These are phyloP conservation scores for Synanceia verrucosa DNA, from an alignment of 2,797 vertebrate species.

Conservation along the genomic window DNA sequence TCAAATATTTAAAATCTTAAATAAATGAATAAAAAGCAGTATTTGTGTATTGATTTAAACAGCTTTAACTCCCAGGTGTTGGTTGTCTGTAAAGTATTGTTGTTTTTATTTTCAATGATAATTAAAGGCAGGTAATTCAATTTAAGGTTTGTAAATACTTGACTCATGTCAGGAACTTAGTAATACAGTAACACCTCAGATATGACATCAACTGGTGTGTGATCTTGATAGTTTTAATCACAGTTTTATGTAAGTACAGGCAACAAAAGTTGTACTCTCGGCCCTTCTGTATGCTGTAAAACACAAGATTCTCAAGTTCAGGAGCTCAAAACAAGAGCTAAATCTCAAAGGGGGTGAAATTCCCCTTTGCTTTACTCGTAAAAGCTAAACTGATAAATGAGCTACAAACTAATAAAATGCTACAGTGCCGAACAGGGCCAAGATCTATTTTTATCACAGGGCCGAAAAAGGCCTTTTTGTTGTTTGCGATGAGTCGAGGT, in stretches of 20 bases:
- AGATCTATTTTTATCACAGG: constrained; percentile 27
- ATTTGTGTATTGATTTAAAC: constrained; percentile 26
- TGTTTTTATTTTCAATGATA: constrained; percentile 8
- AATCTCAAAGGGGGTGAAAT: constrained; percentile 34
- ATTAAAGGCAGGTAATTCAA: constrained; percentile 26
- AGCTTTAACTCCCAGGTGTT: constrained; percentile 14
- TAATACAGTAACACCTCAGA: constrained; percentile 32
- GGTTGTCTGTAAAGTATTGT: not conserved
- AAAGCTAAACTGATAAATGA: constrained; percentile 46
- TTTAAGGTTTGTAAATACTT: constrained; percentile 74
- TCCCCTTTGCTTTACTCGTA: constrained; percentile 32
- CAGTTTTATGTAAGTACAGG: constrained; percentile 59
- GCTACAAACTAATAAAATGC: constrained; percentile 67
- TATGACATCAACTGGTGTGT: constrained; percentile 62
- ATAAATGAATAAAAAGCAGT: constrained; percentile 52
- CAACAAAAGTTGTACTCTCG: constrained; percentile 41
- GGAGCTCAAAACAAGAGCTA: constrained; percentile 62
- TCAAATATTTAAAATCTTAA: constrained; percentile 76
- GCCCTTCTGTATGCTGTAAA: constrained; percentile 41
- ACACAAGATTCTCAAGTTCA: constrained; percentile 36
- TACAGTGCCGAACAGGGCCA: constrained; percentile 54
- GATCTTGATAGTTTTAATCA: constrained; percentile 46
- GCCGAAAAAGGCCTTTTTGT: constrained; percentile 20
- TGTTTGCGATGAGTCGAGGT: constrained; percentile 27
- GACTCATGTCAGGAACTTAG: constrained; percentile 50